phyloP scores from a whole-genome alignment of 1,140 invertebrate genomes.

The Aphidius ervi region DNA sequence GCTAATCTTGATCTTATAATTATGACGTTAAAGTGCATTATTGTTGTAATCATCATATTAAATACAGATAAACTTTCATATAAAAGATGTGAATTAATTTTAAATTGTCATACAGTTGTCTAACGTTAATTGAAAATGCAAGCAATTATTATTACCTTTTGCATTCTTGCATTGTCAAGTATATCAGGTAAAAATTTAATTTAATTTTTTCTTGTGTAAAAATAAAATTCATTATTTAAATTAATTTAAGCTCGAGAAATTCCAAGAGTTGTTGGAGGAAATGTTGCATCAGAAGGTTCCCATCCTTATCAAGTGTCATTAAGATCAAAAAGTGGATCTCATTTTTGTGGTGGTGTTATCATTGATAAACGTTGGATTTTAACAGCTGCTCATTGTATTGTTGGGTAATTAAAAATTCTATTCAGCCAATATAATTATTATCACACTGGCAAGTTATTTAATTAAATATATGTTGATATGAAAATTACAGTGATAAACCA shows the following conservation, averaged over 20 bases:
- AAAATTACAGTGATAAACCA: slow-evolving; percentile 2
- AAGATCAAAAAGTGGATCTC: slow-evolving; percentile 33
- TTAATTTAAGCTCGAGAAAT: slow-evolving; percentile 4
- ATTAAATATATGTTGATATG: not conserved
- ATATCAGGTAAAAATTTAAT: not conserved
- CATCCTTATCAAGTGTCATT: slow-evolving; percentile 52
- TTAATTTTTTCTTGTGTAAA: not conserved
- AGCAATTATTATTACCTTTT: no score
- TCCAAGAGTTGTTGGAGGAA: slow-evolving; percentile 32
- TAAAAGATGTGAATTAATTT: no score
- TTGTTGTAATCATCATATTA: no score
- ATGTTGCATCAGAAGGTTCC: slow-evolving; percentile 32
- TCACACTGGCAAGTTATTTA: not conserved
- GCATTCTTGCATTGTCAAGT: no score
- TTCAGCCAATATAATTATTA: not conserved
- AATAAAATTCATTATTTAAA: not conserved
- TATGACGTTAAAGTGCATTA: no score
- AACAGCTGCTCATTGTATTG: slow-evolving; percentile 55
- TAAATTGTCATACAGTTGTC: no score
- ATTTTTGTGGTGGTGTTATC: slow-evolving; percentile 56
- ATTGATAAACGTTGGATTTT: slow-evolving; percentile 50
- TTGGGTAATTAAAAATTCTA: slow-evolving; percentile 20
- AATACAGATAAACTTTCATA: no score
- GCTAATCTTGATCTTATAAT: no score
- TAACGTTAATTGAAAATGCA: no score